These are phyloP conservation scores for Capitulum mitella DNA, from an alignment of 2,888 invertebrate species.

Conservation along the genomic window DNA sequence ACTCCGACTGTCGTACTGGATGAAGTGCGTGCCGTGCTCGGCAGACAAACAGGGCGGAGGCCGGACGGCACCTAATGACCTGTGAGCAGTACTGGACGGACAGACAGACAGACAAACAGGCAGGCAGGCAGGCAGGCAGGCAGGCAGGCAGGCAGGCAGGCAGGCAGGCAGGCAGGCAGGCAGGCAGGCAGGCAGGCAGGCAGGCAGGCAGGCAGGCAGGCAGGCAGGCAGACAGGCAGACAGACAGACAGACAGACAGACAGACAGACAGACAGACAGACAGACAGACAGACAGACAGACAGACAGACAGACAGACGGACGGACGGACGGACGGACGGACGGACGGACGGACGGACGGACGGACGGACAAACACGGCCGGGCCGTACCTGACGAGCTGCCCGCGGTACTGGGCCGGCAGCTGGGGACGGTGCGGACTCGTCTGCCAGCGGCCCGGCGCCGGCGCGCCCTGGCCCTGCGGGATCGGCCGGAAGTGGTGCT, in stretches of 20 bases:
- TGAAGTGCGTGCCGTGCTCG: too few species aligned
- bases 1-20: too few species aligned
- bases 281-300: constrained; percentile 21
- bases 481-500: constrained; percentile 20
- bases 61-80: neutral
- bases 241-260: constrained; percentile 23
- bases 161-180: neutral
- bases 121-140: too few species aligned
- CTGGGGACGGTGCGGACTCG: constrained; percentile 39
- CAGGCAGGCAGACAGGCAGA: constrained; percentile 21
- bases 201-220: constrained; percentile 13
- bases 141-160: too few species aligned
- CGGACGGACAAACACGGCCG: neutral
- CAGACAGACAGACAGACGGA: constrained; percentile 23
- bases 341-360: neutral
- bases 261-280: constrained; percentile 24
- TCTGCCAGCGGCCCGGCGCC: constrained; percentile 39
- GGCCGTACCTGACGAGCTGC: constrained; percentile 27
- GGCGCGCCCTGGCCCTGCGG: neutral
- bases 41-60: too few species aligned
- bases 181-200: neutral
- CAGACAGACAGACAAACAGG: too few species aligned
- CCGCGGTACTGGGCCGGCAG: constrained; percentile 38
- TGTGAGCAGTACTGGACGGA: neutral
- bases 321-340: neutral